Conservation (phyloP, 2,797 vertebrate genomes). For the Sparus aurata region DNA sequence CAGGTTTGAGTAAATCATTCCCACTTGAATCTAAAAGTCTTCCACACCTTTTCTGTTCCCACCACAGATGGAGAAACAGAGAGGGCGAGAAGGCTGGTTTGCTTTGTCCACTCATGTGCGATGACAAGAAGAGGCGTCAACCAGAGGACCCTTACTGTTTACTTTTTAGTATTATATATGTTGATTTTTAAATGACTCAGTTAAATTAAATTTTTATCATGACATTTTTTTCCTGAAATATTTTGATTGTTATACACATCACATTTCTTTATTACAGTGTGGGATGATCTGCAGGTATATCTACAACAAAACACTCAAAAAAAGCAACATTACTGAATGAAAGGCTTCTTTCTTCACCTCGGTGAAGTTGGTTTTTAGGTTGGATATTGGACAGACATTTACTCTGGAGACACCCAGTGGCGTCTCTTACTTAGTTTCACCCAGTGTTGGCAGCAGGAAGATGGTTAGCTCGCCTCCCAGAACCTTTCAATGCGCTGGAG, state of each 20-base stretch:
- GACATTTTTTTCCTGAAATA: background rate
- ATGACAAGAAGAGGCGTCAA: conserved; percentile 59
- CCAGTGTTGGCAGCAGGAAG: too few relatives aligned
- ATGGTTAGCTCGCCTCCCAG: too few relatives aligned
- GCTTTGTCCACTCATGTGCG: conserved; percentile 87
- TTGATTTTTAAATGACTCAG: conserved; percentile 39
- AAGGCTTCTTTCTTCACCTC: too few relatives aligned
- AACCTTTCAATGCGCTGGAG: too few relatives aligned
- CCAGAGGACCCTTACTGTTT: background rate
- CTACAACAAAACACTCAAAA: background rate
- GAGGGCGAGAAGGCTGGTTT: conserved; percentile 90
- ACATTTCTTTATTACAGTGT: background rate
- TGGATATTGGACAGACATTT: too few relatives aligned
- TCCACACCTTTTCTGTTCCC: conserved; percentile 16
- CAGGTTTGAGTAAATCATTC: background rate
- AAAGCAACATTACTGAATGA: too few relatives aligned
- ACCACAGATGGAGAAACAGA: conserved; percentile 84
- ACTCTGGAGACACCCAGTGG: too few relatives aligned
- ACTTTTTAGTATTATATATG: conserved; percentile 19
- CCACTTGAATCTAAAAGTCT: background rate
- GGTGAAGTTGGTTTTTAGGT: too few relatives aligned
- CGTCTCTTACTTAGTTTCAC: too few relatives aligned
- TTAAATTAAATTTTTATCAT: conserved; percentile 34
- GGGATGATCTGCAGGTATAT: background rate
- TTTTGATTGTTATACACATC: background rate